Percentiles rank a stretch among this genome's conserved stretches.
Evolutionary conservation across 2,888 invertebrate genomes (phyloP).

Genomic region (Bellardia pandia): DNA sequence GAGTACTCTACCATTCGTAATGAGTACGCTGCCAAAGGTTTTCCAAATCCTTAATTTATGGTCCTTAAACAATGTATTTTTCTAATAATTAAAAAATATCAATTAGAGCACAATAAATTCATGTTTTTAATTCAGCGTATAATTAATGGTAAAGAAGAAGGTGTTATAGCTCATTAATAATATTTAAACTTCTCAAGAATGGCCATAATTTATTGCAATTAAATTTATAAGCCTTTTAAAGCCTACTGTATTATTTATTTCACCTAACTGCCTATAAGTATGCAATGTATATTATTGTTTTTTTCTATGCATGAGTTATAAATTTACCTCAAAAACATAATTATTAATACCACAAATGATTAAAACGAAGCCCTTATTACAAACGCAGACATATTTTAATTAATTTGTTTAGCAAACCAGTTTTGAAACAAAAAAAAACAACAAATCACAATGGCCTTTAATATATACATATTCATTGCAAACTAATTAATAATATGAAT

Average conservation of each 20-base stretch:
- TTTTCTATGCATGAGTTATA: neutral
- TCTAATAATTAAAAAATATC: no score
- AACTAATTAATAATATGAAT: constrained; percentile 2
- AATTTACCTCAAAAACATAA: neutral
- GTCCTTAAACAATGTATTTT: no score
- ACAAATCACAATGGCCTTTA: neutral
- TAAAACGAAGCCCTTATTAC: neutral
- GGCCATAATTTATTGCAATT: neutral
- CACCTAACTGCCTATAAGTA: neutral
- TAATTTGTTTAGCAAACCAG: neutral
- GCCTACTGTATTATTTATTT: neutral
- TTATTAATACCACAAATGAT: constrained; percentile 6
- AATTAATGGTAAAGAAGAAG: neutral
- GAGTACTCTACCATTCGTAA: no score
- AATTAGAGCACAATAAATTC: neutral
- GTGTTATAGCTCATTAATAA: neutral
- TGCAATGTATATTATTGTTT: neutral
- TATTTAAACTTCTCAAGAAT: neutral
- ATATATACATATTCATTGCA: neutral
- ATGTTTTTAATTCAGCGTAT: neutral
- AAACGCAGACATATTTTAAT: constrained; percentile 9
- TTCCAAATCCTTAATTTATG: neutral
- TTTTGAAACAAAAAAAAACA: neutral
- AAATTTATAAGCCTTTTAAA: neutral
- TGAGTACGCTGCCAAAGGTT: no score